These are phyloP conservation scores for Leucopsar rothschildi DNA, from an alignment of 2,113 vertebrate genomes.

Conservation along the genomic window DNA sequence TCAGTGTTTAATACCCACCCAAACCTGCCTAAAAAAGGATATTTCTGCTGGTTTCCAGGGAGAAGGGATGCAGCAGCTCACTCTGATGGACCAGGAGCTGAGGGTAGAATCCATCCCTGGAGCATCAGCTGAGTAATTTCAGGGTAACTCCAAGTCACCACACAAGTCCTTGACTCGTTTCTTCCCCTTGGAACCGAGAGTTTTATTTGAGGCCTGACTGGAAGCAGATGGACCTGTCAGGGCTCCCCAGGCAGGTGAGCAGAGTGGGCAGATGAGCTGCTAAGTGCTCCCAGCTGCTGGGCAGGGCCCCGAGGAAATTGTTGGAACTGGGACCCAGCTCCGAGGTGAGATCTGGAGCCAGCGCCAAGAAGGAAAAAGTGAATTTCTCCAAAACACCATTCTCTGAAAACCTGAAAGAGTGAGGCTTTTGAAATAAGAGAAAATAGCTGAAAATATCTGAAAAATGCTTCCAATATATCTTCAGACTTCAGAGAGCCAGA, in stretches of 20 bases:
- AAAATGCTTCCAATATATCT: background rate
- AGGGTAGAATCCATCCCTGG: background rate
- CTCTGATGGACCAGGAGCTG: background rate
- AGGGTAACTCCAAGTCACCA: background rate
- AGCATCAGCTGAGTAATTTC: background rate
- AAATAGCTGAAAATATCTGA: background rate
- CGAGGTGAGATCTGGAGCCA: slow-evolving; percentile 33
- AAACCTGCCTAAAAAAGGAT: background rate
- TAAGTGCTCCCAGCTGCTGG: slow-evolving; percentile 75
- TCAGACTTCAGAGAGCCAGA: background rate
- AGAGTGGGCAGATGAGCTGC: slow-evolving; percentile 61
- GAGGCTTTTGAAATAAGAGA: background rate
- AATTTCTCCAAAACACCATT: background rate
- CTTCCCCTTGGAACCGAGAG: background rate
- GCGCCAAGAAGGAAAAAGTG: background rate
- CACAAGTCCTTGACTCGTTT: background rate
- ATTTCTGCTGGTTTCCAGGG: background rate
- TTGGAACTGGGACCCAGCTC: slow-evolving; percentile 16
- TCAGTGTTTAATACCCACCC: background rate
- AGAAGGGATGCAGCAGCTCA: accelerated
- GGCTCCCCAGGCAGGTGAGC: slow-evolving; percentile 68
- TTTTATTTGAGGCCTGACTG: slow-evolving; percentile 44
- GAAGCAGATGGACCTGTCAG: slow-evolving; percentile 72
- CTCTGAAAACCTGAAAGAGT: background rate
- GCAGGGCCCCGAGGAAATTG: slow-evolving; percentile 62